Evolutionary conservation across 2,797 vertebrate species (phyloP), one percentile per base, ranked within the genome.

Genomic region (Oryzias dopingdopingensis): DNA sequence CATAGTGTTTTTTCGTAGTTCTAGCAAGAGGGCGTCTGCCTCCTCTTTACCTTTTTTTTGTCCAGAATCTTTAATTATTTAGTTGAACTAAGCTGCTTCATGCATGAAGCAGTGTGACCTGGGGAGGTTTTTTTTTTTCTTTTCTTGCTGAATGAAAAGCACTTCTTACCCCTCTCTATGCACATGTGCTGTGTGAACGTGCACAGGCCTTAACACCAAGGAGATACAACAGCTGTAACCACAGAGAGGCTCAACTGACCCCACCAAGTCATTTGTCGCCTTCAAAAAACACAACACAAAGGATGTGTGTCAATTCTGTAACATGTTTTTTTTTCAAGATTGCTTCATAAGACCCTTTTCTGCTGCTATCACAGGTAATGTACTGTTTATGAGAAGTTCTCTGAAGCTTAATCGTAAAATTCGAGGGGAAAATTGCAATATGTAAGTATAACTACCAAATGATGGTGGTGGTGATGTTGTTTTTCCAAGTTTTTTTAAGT

Each of bases 181-280:
- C 86, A 85, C 81, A 81, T 84, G 79, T 79, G 59, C 78, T 72
- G 46, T 56, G 72, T 59, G 16, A 78, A 78, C 83, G 85, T 82
- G 77, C 73, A 67, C 73, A 83, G 80, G 89, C 89, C 88, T 90
- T 86, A 88, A 88, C 55, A 67, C 23, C 26, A 74, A 67, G 51
- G 77, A 62, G 71, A 65, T 78, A 68, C 70, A 54, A 59, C 54
- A 67, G 72, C 79, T 84, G 70, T 80, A 71, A 76, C 54, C 61
- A 62, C 71, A 66, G 65, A 62, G 66, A 66, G 64, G 54, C 67
- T 67, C 51, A 15, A 59, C 37, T 52, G 44, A 72, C 69, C 61
- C 62, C 52, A 65, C 76, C 64, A 59, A 52, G 29, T 62, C 61
- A 70, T 67, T 43, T 67, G 59, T 62, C 51, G 70, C 56, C 65